Base-by-base conservation (phyloP, 1,140 invertebrate species). In the Lepidotrigona ventralis region DNA sequence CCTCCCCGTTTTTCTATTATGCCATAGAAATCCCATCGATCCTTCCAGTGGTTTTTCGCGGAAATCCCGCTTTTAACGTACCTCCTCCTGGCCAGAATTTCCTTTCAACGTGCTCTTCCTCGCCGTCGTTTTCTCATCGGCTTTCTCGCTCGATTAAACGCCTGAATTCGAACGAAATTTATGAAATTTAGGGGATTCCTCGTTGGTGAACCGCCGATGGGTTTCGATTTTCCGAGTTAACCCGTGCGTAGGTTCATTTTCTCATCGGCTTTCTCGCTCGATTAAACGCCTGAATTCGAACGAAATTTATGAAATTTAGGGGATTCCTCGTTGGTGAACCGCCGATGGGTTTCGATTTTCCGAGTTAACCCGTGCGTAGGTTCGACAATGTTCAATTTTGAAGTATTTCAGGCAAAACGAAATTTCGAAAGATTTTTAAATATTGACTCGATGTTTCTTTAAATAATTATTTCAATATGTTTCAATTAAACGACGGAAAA, bases 21-120 rank as follows among this genome's bases (percentile, higher is more conserved):
- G 63, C 26, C 63, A 78, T 78, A 78, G 60, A 68, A n/a, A 78
- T 15, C 54, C 56, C 73, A 63, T 64, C 73, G 73, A 76, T 76
- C 73, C 23, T 46, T 1, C 54, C 21, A 15, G 19, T 33, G 66
- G n/a, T 21, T 56, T 73, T n/a, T n/a, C 56, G 23, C 51, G 23
- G 15, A 39, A 46, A 51, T 63, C 73, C 29, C 33, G 56, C 73
- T 76, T 76, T 76, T 51, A 46, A 46, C 23, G 56, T 46, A 14
- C 14, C n/a, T 46, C 39, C 6, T 15, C 6, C 15, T 51, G 23
- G 2, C 33, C 54, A 21, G 26, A 29, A 9, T 73, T 73, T 54
- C 33, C 46, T 63, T 63, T 29, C 71, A 15, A 14, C n/a, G 14
- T 26, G 46, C 2, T 6, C 23, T n/a, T 23, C 4, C 12, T 6